Conservation (phyloP, 2,113 vertebrate genomes). For the Osmerus mordax region DNA sequence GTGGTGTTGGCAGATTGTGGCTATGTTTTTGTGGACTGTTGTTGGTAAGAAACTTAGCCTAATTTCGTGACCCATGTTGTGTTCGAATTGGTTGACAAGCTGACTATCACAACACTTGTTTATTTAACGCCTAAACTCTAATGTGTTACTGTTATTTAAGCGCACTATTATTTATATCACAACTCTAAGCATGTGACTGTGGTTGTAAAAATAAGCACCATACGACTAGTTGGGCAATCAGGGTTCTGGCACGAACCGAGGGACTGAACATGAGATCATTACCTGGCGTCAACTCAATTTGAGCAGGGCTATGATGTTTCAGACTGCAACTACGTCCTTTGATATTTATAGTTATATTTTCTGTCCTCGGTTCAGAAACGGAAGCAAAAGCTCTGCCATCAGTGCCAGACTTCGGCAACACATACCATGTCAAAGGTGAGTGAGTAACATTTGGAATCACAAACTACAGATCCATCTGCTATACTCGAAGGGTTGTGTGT, state of each 20-base stretch:
- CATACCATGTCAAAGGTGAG: conserved; percentile 83
- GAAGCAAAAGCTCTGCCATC: conserved; percentile 51
- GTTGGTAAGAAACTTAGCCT: conserved; percentile 42
- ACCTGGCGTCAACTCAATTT: not conserved
- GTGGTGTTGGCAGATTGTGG: conserved; percentile 29
- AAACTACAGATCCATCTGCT: not conserved
- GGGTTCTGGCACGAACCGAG: too few relatives aligned
- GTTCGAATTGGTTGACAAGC: not conserved
- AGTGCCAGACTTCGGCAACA: conserved; percentile 69
- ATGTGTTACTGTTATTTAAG: too few relatives aligned
- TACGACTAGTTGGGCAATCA: too few relatives aligned
- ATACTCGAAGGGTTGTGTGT: not conserved
- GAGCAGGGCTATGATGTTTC: not conserved
- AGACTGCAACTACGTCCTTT: not conserved
- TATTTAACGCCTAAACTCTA: too few relatives aligned
- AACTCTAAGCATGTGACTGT: too few relatives aligned
- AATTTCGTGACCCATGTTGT: not conserved
- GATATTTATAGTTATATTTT: not conserved
- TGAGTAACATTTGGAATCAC: too few relatives aligned
- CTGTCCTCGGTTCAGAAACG: conserved; percentile 50
- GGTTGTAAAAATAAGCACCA: too few relatives aligned
- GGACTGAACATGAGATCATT: not conserved
- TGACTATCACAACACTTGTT: not conserved
- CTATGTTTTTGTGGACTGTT: conserved; percentile 37
- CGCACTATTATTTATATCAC: too few relatives aligned